These are phyloP conservation scores for Mustela nigripes DNA, from an alignment of 2,113 vertebrate genomes.

Conservation along the genomic window DNA sequence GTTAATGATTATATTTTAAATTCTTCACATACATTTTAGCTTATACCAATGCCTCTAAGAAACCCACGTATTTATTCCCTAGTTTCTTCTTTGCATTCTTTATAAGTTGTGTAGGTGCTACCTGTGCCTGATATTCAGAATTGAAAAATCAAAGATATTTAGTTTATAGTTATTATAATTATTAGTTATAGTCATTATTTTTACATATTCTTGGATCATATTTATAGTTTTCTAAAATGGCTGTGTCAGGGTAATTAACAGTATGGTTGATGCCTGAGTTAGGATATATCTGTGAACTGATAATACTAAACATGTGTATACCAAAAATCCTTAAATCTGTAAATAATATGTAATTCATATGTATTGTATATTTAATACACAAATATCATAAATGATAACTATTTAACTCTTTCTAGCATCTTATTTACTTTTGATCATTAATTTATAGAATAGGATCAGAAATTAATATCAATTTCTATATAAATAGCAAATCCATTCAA, in stretches of 20 bases:
- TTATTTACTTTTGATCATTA: background rate
- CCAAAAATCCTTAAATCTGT: background rate
- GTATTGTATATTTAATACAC: background rate
- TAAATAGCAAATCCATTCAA: slow-evolving; percentile 34
- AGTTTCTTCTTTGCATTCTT: background rate
- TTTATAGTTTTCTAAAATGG: background rate
- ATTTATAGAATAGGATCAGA: slow-evolving; percentile 28
- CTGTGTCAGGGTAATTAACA: background rate
- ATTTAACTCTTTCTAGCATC: background rate
- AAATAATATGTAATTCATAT: slow-evolving; percentile 46
- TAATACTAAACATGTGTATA: slow-evolving; percentile 4
- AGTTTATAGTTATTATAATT: background rate
- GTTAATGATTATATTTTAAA: background rate
- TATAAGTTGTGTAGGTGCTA: background rate
- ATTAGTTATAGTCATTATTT: background rate
- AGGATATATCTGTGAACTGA: background rate
- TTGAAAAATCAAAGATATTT: background rate
- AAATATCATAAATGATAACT: slow-evolving; percentile 19
- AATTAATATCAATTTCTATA: slow-evolving; percentile 44
- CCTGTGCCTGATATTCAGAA: background rate
- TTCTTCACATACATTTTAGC: slow-evolving; percentile 13
- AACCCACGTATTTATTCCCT: background rate
- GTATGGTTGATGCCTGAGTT: background rate
- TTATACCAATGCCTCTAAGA: background rate
- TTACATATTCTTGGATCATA: background rate